A percentile compares a stretch with the other conserved stretches of the same genome.
phyloP scores from a whole-genome alignment of 2,888 invertebrate species.

The Subacronicta megacephala region DNA sequence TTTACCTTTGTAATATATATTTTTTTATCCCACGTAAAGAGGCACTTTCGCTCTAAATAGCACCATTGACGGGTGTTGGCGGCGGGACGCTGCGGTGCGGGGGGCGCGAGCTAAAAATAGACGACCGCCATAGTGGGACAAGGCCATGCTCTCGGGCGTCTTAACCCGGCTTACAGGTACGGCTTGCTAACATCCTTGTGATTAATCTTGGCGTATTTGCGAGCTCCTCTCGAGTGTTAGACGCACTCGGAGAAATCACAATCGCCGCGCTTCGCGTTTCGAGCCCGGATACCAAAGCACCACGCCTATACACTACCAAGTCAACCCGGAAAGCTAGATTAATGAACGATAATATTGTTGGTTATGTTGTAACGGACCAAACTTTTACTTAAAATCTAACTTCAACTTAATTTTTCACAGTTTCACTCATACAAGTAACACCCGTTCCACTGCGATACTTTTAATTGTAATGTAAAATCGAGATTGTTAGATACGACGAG shows the following conservation, averaged over 20 bases:
- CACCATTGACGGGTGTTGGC: slow-evolving; percentile 75
- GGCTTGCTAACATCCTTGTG: slow-evolving; percentile 78
- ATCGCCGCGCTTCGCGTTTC: slow-evolving; percentile 59
- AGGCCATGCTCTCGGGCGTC: slow-evolving; percentile 77
- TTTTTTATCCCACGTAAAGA: slow-evolving; percentile 55
- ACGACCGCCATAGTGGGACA: slow-evolving; percentile 82
- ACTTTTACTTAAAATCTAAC: neutral
- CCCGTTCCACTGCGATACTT: neutral
- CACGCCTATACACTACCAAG: slow-evolving; percentile 22
- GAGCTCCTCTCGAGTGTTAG: slow-evolving; percentile 67
- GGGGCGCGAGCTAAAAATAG: slow-evolving; percentile 80
- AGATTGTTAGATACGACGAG: neutral
- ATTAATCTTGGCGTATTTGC: slow-evolving; percentile 81
- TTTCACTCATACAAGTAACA: too few relatives aligned
- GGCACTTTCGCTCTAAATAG: slow-evolving; percentile 79
- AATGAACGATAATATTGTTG: slow-evolving; percentile 15
- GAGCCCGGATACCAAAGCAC: slow-evolving; percentile 44
- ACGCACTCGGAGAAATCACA: slow-evolving; percentile 68
- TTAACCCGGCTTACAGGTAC: slow-evolving; percentile 74
- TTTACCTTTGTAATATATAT: slow-evolving; percentile 53
- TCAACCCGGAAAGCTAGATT: slow-evolving; percentile 6
- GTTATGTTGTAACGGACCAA: slow-evolving; percentile 7
- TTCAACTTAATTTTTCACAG: too few relatives aligned
- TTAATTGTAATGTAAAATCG: neutral
- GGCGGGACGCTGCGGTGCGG: slow-evolving; percentile 60